Conservation (phyloP, 2,113 vertebrate species). For the Colistium nudipinnis region DNA sequence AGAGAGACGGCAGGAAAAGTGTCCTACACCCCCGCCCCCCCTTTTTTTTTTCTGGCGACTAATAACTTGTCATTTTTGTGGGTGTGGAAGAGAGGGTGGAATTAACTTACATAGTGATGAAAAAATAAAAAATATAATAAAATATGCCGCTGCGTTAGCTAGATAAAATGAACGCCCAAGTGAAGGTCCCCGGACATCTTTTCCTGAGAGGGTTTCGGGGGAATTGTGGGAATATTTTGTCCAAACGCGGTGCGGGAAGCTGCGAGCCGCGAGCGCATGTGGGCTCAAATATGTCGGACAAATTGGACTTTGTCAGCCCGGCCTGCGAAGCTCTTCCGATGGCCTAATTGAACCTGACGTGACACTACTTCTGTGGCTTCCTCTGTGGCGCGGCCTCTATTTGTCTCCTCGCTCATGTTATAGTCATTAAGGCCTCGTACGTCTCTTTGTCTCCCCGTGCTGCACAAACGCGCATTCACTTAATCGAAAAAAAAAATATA, state of each 20-base stretch:
- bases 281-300: slow-evolving; percentile 71
- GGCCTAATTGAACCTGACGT: slow-evolving; percentile 77
- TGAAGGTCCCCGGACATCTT: slow-evolving; percentile 58
- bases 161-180: slow-evolving; percentile 58
- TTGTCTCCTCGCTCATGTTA: slow-evolving; percentile 74
- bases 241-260: slow-evolving; percentile 66
- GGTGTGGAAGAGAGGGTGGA: slow-evolving; percentile 12
- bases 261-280: slow-evolving; percentile 62
- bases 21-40: slow-evolving; percentile 14
- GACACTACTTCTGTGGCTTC: slow-evolving; percentile 71
- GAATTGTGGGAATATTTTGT: slow-evolving; percentile 68
- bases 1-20: slow-evolving; percentile 48
- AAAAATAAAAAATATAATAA: slow-evolving; percentile 20
- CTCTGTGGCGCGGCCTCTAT: slow-evolving; percentile 63
- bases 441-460: slow-evolving; percentile 62
- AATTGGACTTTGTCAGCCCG: slow-evolving; percentile 72
- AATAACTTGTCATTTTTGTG: slow-evolving; percentile 51
- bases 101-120: slow-evolving; percentile 50
- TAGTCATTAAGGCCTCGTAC: slow-evolving; percentile 65
- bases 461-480: slow-evolving; percentile 38
- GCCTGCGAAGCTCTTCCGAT: slow-evolving; percentile 61
- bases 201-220: slow-evolving; percentile 54
- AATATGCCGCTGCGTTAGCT: slow-evolving; percentile 55
- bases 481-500: too few relatives aligned
- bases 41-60: slow-evolving; percentile 17